A percentile compares a stretch with the other conserved stretches of the same genome.
Evolutionary conservation across 2,888 invertebrate species (phyloP).

Genomic region (Podotricha telesiphe): DNA sequence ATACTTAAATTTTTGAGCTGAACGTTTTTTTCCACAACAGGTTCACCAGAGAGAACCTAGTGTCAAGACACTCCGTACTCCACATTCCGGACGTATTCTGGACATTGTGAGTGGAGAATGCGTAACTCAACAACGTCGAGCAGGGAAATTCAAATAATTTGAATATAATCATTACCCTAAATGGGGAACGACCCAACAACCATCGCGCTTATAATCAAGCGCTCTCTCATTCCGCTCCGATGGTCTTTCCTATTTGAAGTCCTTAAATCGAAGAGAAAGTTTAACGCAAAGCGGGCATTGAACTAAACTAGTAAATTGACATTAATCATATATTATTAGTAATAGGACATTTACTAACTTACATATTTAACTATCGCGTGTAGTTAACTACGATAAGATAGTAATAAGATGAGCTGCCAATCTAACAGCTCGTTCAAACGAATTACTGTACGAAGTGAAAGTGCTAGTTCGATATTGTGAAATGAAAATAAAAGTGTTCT

Average conservation of each 20-base stretch:
- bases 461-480: slow-evolving; percentile 34
- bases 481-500: slow-evolving; percentile 45
- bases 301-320: not conserved
- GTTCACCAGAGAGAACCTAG: no score
- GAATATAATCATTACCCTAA: no score
- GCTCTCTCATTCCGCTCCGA: no score
- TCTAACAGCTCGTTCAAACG: slow-evolving; percentile 28
- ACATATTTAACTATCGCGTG: slow-evolving; percentile 12
- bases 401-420: slow-evolving; percentile 11
- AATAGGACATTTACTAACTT: not conserved
- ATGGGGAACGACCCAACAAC: no score
- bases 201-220: no score
- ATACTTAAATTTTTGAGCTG: no score
- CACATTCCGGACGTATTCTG: no score
- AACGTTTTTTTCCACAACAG: no score
- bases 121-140: no score
- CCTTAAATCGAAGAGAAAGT: not conserved
- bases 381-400: not conserved
- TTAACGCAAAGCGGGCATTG: not conserved
- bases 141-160: no score
- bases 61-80: no score
- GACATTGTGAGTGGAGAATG: no score
- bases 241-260: not conserved
- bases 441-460: slow-evolving; percentile 40
- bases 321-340: slow-evolving; percentile 3